Percentiles rank a stretch among this genome's conserved stretches.
phyloP scores from a whole-genome alignment of 1,140 invertebrate genomes.

The Trachymyrmex septentrionalis region DNA sequence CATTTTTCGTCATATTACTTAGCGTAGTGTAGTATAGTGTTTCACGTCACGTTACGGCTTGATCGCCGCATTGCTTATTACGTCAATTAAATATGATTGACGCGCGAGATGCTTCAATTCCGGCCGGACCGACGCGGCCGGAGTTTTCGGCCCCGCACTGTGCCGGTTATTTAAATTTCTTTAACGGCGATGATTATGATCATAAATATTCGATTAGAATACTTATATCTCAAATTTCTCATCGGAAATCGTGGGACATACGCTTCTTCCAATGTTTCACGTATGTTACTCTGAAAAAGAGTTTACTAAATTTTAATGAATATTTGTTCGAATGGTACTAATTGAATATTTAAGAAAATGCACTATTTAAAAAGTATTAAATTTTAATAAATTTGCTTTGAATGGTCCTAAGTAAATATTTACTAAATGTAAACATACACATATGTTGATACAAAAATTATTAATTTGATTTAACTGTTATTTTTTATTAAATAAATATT shows the following conservation, averaged over 20 bases:
- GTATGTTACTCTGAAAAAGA: too few species aligned
- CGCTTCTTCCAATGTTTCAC: too few species aligned
- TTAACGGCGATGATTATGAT: neutral
- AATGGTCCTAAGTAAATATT: too few species aligned
- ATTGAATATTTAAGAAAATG: too few species aligned
- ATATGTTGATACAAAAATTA: too few species aligned
- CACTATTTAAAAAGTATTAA: too few species aligned
- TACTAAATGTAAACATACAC: too few species aligned
- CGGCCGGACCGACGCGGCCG: neutral
- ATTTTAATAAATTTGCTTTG: too few species aligned
- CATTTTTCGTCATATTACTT: neutral
- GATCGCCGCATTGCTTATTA: neutral
- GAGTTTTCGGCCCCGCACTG: neutral
- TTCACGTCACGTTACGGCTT: neutral
- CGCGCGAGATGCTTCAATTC: neutral
- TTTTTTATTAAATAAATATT: too few species aligned
- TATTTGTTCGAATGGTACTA: too few species aligned
- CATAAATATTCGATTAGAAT: neutral
- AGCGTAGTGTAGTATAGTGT: neutral
- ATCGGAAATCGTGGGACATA: neutral
- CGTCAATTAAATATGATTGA: constrained; percentile 33
- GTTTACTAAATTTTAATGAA: too few species aligned
- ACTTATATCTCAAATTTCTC: neutral
- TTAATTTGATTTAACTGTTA: too few species aligned
- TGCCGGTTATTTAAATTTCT: neutral